phyloP scores from a whole-genome alignment of 1,140 invertebrate genomes.

The Drosophila subpulchrella region DNA sequence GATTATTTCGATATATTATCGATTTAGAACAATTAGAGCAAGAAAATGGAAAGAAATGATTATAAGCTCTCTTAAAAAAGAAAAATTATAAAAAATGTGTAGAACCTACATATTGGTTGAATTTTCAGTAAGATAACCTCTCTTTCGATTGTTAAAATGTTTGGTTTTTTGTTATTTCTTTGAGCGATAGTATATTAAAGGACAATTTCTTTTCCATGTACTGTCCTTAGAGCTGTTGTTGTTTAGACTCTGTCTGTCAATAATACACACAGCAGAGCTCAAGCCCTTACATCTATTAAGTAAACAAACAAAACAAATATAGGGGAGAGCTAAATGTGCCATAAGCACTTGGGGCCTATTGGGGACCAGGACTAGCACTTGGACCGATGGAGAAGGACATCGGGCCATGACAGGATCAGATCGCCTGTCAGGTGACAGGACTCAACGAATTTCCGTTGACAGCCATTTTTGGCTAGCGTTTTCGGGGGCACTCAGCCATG shows the following conservation, averaged over 20 bases:
- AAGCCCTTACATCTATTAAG: slow-evolving; percentile 60
- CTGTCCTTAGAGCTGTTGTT: slow-evolving; percentile 24
- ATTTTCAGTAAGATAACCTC: too few species aligned
- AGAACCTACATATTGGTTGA: too few species aligned
- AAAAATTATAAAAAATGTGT: too few species aligned
- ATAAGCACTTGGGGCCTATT: slow-evolving; percentile 58
- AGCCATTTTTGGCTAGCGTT: slow-evolving; percentile 43
- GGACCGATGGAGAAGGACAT: slow-evolving; percentile 19
- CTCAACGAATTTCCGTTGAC: slow-evolving; percentile 41
- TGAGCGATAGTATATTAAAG: background rate
- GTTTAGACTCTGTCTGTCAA: slow-evolving; percentile 57
- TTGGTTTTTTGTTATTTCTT: too few species aligned
- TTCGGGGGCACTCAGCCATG: slow-evolving; percentile 58
- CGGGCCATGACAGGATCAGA: slow-evolving; percentile 13
- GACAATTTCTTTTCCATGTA: background rate
- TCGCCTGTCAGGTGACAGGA: slow-evolving; percentile 26
- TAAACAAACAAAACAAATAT: slow-evolving; percentile 61
- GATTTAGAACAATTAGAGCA: too few species aligned
- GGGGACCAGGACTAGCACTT: background rate
- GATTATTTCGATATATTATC: too few species aligned
- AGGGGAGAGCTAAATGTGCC: slow-evolving; percentile 47
- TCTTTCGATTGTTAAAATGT: too few species aligned
- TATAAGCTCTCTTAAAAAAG: too few species aligned
- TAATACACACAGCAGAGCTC: slow-evolving; percentile 42
- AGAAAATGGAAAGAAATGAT: too few species aligned